A percentile compares a stretch with the other conserved stretches of the same genome.
phyloP scores from a whole-genome alignment of 2,797 vertebrate genomes.

The Synanceia verrucosa region DNA sequence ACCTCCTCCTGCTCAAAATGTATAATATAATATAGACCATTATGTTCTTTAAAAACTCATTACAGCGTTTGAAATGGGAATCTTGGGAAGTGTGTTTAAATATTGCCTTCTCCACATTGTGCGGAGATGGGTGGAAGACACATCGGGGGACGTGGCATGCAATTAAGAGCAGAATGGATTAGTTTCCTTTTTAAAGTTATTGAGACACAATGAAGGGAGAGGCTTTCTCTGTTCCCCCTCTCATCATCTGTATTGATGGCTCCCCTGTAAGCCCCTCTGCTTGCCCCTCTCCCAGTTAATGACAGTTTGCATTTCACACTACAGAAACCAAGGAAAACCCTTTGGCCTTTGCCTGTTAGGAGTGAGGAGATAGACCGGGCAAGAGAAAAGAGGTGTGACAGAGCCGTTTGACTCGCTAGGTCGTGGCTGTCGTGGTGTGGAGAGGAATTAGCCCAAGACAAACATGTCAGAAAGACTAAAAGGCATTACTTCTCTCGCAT shows the following conservation, averaged over 20 bases:
- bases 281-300: slow-evolving; percentile 67
- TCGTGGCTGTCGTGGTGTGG: slow-evolving; percentile 62
- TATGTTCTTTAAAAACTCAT: slow-evolving; percentile 85
- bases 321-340: slow-evolving; percentile 65
- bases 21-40: slow-evolving; percentile 80
- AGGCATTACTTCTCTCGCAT: slow-evolving; percentile 51
- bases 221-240: slow-evolving; percentile 53
- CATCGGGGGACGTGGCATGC: slow-evolving; percentile 81
- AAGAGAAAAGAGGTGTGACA: slow-evolving; percentile 68
- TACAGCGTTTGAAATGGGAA: slow-evolving; percentile 81
- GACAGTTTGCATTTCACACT: slow-evolving; percentile 80
- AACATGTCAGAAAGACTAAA: slow-evolving; percentile 67
- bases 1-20: slow-evolving; percentile 64
- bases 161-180: slow-evolving; percentile 85
- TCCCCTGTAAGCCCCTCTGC: slow-evolving; percentile 64
- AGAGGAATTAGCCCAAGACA: slow-evolving; percentile 79
- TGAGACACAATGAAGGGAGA: slow-evolving; percentile 81
- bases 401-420: slow-evolving; percentile 67
- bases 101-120: slow-evolving; percentile 69
- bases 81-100: slow-evolving; percentile 74
- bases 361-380: slow-evolving; percentile 55
- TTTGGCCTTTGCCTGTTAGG: slow-evolving; percentile 67
- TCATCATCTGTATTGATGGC: slow-evolving; percentile 77
- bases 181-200: slow-evolving; percentile 84
- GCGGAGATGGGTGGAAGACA: slow-evolving; percentile 52